Evolutionary conservation across 2,888 invertebrate genomes (phyloP), one percentile per base, ranked within the genome.

Genomic region (Isoperla grammatica): DNA sequence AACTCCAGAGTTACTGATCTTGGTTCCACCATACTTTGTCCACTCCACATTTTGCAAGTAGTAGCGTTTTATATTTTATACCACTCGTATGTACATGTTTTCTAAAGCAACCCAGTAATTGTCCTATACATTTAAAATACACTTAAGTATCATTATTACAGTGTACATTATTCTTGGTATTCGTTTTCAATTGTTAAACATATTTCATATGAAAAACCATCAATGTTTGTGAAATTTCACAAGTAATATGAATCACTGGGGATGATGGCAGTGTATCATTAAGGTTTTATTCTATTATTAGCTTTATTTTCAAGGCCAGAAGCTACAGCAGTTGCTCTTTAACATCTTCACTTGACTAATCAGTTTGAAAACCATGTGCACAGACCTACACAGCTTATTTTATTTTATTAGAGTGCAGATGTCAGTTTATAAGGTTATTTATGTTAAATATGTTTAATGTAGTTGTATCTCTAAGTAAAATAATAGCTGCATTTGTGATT

Each of bases 11-110:
- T 29, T 6, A 29, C 29, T 29, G 40, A 49, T 57, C 20, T 22
- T 46, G 22, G 22, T 4, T 46, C 22, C 22, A 9, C 20, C 46
- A 46, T 45, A 45, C 20, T 19, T 46, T 43, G 13, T 46, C 46
- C 3, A 46, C 29, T 29, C 5, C 29, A 29, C 8, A 29, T 4
- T 29, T 29, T 6, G 29, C 29, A 29, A 29, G 8, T 8, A 29
- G 29, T 4, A 29, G 29, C 29, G 8, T 29, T 29, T 29, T 29
- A 29, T 29, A 29, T 29, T 29, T 29, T 29, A 29, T 29, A n/a
- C n/a, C n/a, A n/a, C n/a, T n/a, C n/a, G n/a, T n/a, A 22, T 46
- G 46, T 22, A 46, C 46, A 22, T 46, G 20, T 46, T 46, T 46
- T 22, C n/a, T 46, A n/a, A 20, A 46, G 22, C 46, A 46, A 20